Conservation (phyloP, 1,140 invertebrate genomes). For the Brachionus calyciflorus region DNA sequence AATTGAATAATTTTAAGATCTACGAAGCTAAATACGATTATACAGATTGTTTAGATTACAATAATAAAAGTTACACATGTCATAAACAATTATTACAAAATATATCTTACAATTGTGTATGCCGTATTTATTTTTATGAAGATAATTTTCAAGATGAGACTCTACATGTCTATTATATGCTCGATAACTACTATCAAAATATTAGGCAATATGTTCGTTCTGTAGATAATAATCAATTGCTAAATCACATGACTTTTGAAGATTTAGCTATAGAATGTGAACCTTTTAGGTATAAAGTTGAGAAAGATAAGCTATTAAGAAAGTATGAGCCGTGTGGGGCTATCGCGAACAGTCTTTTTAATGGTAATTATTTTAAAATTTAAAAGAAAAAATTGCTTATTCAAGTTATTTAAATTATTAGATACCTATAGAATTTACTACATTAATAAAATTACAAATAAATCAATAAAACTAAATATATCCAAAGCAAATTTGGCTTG, state of each 20-base stretch:
- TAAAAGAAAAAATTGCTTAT: not conserved
- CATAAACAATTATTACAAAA: slow-evolving; percentile 74
- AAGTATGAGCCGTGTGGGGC: slow-evolving; percentile 85
- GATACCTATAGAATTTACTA: slow-evolving; percentile 16
- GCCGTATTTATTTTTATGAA: slow-evolving; percentile 35
- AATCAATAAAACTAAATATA: slow-evolving; percentile 71
- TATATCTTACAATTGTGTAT: slow-evolving; percentile 53
- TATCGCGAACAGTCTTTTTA: slow-evolving; percentile 96
- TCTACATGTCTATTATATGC: slow-evolving; percentile 94
- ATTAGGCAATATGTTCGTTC: slow-evolving; percentile 97
- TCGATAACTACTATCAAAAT: slow-evolving; percentile 98
- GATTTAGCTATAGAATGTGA: slow-evolving; percentile 56
- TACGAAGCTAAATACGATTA: slow-evolving; percentile 16
- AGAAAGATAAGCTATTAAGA: slow-evolving; percentile 36
- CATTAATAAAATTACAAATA: not conserved
- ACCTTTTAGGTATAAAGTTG: slow-evolving; percentile 59
- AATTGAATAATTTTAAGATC: not conserved
- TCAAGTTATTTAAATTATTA: slow-evolving; percentile 1
- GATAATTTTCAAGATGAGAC: slow-evolving; percentile 66
- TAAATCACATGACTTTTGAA: slow-evolving; percentile 65
- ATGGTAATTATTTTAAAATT: slow-evolving; percentile 69
- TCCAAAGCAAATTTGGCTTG: slow-evolving; percentile 90
- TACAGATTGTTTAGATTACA: slow-evolving; percentile 57
- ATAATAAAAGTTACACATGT: slow-evolving; percentile 69
- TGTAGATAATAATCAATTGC: slow-evolving; percentile 86